Conservation (phyloP, 2,888 invertebrate genomes). For the Tetropium fuscum region DNA sequence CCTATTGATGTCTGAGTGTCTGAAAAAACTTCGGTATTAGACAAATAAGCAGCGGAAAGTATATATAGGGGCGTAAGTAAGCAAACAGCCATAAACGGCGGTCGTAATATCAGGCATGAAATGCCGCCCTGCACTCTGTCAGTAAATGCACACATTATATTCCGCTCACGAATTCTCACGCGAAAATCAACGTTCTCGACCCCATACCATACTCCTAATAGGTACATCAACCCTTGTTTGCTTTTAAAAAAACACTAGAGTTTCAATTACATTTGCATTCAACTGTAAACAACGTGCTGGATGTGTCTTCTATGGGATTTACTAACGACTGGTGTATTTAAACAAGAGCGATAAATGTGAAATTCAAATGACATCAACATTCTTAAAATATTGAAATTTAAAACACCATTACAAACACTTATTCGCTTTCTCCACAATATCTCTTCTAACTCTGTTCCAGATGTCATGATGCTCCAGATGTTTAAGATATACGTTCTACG, state of each 20-base stretch:
- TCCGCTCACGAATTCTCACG: constrained; percentile 52
- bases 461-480: no score
- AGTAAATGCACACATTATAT: constrained; percentile 58
- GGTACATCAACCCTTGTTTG: constrained; percentile 20
- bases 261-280: constrained; percentile 27
- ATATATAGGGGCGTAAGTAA: constrained; percentile 8
- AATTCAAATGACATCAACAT: no score
- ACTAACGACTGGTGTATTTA: not conserved
- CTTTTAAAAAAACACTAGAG: constrained; percentile 21
- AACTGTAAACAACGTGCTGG: not conserved
- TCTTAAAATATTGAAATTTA: no score
- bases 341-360: no score
- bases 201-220: constrained; percentile 8
- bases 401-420: no score
- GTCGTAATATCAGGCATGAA: constrained; percentile 10
- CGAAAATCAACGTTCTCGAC: constrained; percentile 9
- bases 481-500: no score
- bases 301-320: not conserved
- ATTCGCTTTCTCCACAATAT: no score
- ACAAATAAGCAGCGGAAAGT: constrained; percentile 16
- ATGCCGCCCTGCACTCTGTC: constrained; percentile 38
- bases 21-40: constrained; percentile 9
- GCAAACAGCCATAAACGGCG: constrained; percentile 11
- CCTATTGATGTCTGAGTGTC: no score
- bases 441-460: no score